phyloP scores from a whole-genome alignment of 2,113 vertebrate genomes.

The Semnopithecus entellus region DNA sequence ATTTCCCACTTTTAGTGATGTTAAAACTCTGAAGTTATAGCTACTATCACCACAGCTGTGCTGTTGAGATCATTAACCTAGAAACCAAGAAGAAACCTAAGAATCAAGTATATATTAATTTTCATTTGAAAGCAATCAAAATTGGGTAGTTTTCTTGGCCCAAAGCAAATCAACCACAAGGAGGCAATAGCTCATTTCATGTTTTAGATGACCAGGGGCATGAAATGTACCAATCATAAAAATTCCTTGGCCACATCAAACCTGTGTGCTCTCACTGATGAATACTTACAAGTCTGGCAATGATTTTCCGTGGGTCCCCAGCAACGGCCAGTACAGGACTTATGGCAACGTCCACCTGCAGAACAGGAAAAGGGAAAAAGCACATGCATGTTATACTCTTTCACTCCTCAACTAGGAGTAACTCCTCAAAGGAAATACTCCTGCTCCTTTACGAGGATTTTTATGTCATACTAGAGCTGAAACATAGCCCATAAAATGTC shows the following conservation, averaged over 20 bases:
- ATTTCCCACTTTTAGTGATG: neutral
- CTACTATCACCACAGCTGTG: neutral
- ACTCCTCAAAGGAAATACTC: neutral
- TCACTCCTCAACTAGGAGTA: neutral
- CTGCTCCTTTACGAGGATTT: neutral
- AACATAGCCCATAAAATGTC: conserved; percentile 25
- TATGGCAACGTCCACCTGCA: conserved; percentile 94
- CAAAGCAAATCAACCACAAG: neutral
- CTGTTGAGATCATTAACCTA: neutral
- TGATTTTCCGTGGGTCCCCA: conserved; percentile 96
- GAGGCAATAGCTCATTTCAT: neutral
- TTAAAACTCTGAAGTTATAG: neutral
- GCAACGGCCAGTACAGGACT: conserved; percentile 95
- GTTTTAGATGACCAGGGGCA: neutral
- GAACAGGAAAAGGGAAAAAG: conserved; percentile 47
- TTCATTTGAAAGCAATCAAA: conserved; percentile 9
- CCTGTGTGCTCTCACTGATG: neutral
- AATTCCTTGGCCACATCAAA: neutral
- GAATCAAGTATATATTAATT: neutral
- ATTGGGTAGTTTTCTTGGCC: neutral
- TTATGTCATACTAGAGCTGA: conserved; percentile 15
- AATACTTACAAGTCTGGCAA: conserved; percentile 95
- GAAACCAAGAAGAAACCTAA: neutral
- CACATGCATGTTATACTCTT: neutral
- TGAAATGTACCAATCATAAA: neutral